phyloP scores from a whole-genome alignment of 1,140 invertebrate species.

The Diachasmimorpha longicaudata region DNA sequence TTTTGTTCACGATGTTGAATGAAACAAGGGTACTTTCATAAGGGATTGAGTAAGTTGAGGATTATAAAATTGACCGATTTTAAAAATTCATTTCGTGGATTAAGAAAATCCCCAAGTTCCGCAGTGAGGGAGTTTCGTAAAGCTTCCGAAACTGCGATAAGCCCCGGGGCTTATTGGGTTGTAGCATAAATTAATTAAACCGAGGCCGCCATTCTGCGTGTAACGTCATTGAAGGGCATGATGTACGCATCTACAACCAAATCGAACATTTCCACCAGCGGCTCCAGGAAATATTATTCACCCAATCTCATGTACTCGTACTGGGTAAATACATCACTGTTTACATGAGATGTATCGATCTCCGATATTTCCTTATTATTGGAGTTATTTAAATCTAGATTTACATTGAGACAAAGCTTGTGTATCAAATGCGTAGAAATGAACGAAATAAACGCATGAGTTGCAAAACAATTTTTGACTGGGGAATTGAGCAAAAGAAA shows the following conservation, averaged over 20 bases:
- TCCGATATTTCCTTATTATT: background rate
- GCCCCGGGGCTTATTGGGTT: constrained; percentile 21
- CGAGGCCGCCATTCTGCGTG: background rate
- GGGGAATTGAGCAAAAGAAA: background rate
- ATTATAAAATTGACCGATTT: background rate
- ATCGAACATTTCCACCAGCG: background rate
- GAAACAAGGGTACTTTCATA: background rate
- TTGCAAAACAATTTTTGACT: background rate
- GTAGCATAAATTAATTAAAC: constrained; percentile 26
- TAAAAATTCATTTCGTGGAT: background rate
- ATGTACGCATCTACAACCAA: background rate
- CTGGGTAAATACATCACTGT: background rate
- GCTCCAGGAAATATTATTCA: constrained; percentile 2
- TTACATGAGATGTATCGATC: background rate
- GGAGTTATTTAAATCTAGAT: no score
- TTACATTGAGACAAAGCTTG: no score
- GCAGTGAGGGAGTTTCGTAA: background rate
- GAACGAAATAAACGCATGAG: background rate
- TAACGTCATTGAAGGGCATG: background rate
- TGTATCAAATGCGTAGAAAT: background rate
- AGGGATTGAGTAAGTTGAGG: background rate
- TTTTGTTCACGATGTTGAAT: background rate
- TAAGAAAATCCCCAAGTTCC: background rate
- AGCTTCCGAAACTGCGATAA: constrained; percentile 19
- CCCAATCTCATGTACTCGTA: background rate